These are phyloP conservation scores for Matsumurasca onukii DNA, from an alignment of 1,140 invertebrate species.

Conservation along the genomic window DNA sequence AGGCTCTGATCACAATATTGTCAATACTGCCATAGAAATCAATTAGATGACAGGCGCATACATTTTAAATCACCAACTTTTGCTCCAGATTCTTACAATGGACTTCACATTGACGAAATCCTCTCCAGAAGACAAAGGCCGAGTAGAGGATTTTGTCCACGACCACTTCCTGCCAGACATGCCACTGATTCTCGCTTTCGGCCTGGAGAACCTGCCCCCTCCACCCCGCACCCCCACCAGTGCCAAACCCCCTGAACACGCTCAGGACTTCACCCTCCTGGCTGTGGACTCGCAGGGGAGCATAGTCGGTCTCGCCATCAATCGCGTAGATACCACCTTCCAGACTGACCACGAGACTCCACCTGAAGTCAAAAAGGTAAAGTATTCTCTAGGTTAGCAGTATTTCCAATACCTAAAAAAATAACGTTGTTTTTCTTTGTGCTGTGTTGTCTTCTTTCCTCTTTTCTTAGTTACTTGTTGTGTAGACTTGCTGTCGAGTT, in stretches of 20 bases:
- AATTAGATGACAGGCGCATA: no score
- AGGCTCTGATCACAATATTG: no score
- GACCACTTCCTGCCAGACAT: neutral
- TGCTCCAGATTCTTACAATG: neutral
- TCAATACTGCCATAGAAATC: no score
- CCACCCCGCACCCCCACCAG: neutral
- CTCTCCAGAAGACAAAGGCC: neutral
- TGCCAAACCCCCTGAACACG: neutral
- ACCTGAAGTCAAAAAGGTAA: constrained; percentile 7
- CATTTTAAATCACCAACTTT: no score
- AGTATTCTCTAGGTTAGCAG: no score
- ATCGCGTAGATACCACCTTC: neutral
- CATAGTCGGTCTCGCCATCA: constrained; percentile 1
- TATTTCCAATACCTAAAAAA: no score
- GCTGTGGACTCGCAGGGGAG: neutral
- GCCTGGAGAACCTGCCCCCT: neutral
- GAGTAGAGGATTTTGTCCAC: neutral
- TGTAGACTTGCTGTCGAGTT: no score
- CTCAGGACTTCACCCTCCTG: constrained; percentile 1
- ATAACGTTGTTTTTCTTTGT: no score
- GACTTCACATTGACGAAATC: neutral
- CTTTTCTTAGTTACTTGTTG: no score
- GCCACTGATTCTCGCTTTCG: constrained; percentile 2
- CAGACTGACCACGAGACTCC: neutral
- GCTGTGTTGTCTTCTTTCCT: no score